Evolutionary conservation across 2,888 invertebrate species (phyloP).

Genomic region (Drosophila limbata): DNA sequence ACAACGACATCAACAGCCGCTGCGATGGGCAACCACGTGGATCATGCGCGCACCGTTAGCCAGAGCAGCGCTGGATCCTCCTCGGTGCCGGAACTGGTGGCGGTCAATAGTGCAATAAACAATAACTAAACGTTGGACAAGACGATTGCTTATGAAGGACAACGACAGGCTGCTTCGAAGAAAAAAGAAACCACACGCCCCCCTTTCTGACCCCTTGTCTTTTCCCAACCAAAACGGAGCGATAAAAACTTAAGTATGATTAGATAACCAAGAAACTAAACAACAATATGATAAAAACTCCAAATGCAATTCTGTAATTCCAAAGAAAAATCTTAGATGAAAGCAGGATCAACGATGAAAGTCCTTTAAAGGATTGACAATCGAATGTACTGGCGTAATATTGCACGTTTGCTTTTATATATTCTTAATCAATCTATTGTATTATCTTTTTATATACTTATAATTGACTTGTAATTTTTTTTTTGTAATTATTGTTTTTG

Average conservation of each 20-base stretch:
- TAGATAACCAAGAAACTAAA: slow-evolving; percentile 21
- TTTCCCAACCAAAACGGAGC: slow-evolving; percentile 7
- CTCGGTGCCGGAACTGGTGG: slow-evolving; percentile 78
- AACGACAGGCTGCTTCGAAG: slow-evolving; percentile 34
- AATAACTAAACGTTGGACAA: slow-evolving; percentile 56
- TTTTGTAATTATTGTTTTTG: slow-evolving; percentile 8
- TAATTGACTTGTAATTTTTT: slow-evolving; percentile 11
- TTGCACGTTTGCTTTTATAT: slow-evolving; percentile 34
- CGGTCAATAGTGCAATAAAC: slow-evolving; percentile 75
- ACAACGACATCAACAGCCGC: slow-evolving; percentile 45
- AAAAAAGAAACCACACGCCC: background rate
- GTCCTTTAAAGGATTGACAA: background rate
- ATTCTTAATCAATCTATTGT: slow-evolving; percentile 37
- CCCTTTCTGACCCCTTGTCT: slow-evolving; percentile 8
- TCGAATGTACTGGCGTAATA: slow-evolving; percentile 9
- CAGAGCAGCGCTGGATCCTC: slow-evolving; percentile 86
- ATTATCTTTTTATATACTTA: slow-evolving; percentile 40
- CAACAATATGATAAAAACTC: slow-evolving; percentile 22
- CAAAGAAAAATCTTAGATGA: slow-evolving; percentile 57
- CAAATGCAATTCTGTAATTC: slow-evolving; percentile 59
- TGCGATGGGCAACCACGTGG: slow-evolving; percentile 80
- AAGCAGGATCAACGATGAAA: background rate
- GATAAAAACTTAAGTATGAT: slow-evolving; percentile 26
- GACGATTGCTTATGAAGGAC: slow-evolving; percentile 22
- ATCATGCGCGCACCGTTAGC: slow-evolving; percentile 89